These are phyloP conservation scores for Plecotus auritus DNA, from an alignment of 2,113 vertebrate genomes.

Conservation along the genomic window DNA sequence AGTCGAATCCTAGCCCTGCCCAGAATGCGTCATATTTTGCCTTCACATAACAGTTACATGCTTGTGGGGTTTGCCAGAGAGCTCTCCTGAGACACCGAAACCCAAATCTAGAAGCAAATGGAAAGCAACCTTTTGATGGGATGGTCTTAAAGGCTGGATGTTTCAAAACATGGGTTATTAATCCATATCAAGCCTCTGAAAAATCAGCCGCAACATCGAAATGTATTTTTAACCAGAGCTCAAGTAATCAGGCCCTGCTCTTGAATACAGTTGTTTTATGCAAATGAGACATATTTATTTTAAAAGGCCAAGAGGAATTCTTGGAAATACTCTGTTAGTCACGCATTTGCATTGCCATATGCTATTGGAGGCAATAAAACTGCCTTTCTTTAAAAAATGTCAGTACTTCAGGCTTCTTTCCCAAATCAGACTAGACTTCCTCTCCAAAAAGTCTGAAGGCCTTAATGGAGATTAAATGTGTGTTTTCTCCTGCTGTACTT, in stretches of 20 bases:
- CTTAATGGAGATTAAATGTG: constrained; percentile 53
- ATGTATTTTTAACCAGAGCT: background rate
- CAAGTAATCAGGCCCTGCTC: background rate
- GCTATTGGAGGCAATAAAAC: constrained; percentile 40
- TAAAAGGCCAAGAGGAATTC: constrained; percentile 33
- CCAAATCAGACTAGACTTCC: constrained; percentile 43
- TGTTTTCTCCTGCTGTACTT: constrained; percentile 40
- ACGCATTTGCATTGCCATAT: constrained; percentile 1
- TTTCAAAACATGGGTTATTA: background rate
- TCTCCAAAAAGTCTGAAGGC: constrained; percentile 6
- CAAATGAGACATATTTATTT: constrained; percentile 44
- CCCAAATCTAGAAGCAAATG: background rate
- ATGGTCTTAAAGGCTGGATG: background rate
- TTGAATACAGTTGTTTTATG: background rate
- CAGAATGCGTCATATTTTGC: background rate
- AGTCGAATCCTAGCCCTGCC: background rate
- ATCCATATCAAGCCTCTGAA: background rate
- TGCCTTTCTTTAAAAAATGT: constrained; percentile 45
- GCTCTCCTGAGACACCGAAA: constrained; percentile 6
- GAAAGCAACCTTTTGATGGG: background rate
- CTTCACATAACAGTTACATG: background rate
- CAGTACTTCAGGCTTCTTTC: constrained; percentile 27
- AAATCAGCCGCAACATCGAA: constrained; percentile 17
- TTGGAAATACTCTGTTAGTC: background rate
- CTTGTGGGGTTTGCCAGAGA: background rate